These are phyloP conservation scores for Vesta saturnalis DNA, from an alignment of 2,888 invertebrate genomes.

Conservation along the genomic window DNA sequence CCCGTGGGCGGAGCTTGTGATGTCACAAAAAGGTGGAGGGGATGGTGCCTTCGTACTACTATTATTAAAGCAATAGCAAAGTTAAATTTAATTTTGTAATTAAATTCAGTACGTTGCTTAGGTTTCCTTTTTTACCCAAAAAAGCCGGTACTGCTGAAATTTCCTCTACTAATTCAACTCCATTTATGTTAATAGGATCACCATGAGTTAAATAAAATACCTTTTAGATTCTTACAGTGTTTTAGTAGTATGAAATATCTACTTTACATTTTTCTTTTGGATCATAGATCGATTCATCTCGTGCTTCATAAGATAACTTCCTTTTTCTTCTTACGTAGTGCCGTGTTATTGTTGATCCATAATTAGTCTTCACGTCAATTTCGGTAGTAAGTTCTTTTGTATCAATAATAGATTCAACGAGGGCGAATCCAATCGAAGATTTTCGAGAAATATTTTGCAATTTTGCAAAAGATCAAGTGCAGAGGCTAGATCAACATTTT, in stretches of 20 bases:
- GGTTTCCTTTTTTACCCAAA: conserved; percentile 20
- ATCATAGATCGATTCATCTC: conserved; percentile 38
- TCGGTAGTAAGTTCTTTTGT: no score
- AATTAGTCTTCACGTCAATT: no score
- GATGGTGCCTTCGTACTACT: no score
- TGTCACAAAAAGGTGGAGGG: no score
- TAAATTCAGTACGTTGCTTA: conserved; percentile 6
- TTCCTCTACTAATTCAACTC: conserved; percentile 31
- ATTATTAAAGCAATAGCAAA: no score
- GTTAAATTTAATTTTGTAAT: conserved; percentile 19
- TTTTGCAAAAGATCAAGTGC: no score
- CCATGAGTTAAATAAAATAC: no score
- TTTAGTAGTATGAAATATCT: conserved; percentile 33
- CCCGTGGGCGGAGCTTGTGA: no score
- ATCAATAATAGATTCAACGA: conserved; percentile 44
- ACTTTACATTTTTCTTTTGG: conserved; percentile 40
- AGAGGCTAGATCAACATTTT: no score
- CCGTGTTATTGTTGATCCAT: no score
- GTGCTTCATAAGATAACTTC: conserved; percentile 37
- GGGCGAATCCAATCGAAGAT: conserved; percentile 41
- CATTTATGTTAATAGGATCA: conserved; percentile 26
- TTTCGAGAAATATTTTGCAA: conserved; percentile 43
- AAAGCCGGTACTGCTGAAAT: conserved; percentile 23
- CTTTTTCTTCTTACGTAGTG: no score
- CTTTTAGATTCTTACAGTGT: conserved; percentile 28